These are phyloP conservation scores for Cyclophora albipunctata DNA, from an alignment of 2,888 invertebrate species.

Conservation along the genomic window DNA sequence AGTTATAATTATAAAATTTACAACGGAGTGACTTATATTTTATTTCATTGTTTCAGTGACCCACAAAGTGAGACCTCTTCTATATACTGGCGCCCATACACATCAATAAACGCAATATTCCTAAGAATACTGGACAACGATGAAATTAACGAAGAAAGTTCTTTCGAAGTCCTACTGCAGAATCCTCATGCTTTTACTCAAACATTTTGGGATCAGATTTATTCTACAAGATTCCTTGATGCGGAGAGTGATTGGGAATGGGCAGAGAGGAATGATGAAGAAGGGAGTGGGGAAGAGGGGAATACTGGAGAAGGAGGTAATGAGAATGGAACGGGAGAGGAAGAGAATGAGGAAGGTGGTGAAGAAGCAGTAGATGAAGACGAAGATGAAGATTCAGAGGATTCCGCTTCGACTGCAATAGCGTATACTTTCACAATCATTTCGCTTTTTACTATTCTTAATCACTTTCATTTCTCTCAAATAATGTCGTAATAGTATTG, in stretches of 20 bases:
- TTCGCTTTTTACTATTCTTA: slow-evolving; percentile 37
- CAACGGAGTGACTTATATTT: neutral
- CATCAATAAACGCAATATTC: slow-evolving; percentile 22
- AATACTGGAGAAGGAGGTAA: slow-evolving; percentile 13
- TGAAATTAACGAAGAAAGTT: slow-evolving; percentile 28
- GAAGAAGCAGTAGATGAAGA: slow-evolving; percentile 15
- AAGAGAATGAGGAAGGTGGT: slow-evolving; percentile 11
- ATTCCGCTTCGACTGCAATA: slow-evolving; percentile 44
- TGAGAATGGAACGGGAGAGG: slow-evolving; percentile 8
- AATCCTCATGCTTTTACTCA: slow-evolving; percentile 40
- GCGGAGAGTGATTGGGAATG: slow-evolving; percentile 44
- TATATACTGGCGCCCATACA: slow-evolving; percentile 44
- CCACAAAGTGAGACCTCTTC: slow-evolving; percentile 43
- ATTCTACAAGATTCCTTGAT: slow-evolving; percentile 44
- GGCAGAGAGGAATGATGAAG: slow-evolving; percentile 29
- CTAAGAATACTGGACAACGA: slow-evolving; percentile 37
- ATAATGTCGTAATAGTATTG: slow-evolving; percentile 35
- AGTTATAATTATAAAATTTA: no score
- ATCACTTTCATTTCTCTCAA: slow-evolving; percentile 35
- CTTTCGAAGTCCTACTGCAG: slow-evolving; percentile 31
- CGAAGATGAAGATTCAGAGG: slow-evolving; percentile 14
- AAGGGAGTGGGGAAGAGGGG: slow-evolving; percentile 10
- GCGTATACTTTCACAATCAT: slow-evolving; percentile 50
- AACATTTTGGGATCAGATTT: slow-evolving; percentile 51
- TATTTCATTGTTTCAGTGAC: slow-evolving; percentile 32